Conservation (phyloP, 1,140 invertebrate species). For the Brachionus sp. region DNA sequence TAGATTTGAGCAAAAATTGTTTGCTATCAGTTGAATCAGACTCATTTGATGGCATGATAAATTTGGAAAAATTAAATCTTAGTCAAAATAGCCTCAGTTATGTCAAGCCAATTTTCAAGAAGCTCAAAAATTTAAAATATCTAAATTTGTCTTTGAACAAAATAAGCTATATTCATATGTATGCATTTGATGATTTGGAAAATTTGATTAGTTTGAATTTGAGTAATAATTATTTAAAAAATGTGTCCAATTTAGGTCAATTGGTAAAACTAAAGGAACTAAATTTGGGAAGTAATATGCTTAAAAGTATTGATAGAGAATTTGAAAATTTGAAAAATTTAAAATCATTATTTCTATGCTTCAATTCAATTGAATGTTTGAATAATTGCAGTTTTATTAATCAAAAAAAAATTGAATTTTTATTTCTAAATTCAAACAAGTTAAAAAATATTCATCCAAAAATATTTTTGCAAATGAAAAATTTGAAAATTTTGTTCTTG, state of each 20-base stretch:
- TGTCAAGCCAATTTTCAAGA: not conserved
- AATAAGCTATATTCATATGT: not conserved
- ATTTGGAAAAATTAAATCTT: not conserved
- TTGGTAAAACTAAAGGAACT: not conserved
- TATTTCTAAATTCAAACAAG: not conserved
- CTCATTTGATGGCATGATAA: not conserved
- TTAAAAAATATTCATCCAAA: not conserved
- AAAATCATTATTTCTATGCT: not conserved
- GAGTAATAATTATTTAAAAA: not conserved
- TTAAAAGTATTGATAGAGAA: not conserved
- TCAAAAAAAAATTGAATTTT: not conserved
- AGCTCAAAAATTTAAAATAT: not conserved
- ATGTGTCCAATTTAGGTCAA: not conserved
- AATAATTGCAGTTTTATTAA: not conserved
- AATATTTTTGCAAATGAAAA: not conserved
- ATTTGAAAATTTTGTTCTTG: not conserved
- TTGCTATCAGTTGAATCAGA: not conserved
- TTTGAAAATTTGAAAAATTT: not conserved
- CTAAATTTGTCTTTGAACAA: not conserved
- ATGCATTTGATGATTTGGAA: not conserved
- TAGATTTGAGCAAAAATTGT: not conserved
- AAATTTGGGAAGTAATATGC: not conserved
- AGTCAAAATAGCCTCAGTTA: not conserved
- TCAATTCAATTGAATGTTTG: not conserved
- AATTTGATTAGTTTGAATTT: not conserved